Evolutionary conservation across 2,113 vertebrate genomes (phyloP).

Genomic region (Hippocampus barbouri): DNA sequence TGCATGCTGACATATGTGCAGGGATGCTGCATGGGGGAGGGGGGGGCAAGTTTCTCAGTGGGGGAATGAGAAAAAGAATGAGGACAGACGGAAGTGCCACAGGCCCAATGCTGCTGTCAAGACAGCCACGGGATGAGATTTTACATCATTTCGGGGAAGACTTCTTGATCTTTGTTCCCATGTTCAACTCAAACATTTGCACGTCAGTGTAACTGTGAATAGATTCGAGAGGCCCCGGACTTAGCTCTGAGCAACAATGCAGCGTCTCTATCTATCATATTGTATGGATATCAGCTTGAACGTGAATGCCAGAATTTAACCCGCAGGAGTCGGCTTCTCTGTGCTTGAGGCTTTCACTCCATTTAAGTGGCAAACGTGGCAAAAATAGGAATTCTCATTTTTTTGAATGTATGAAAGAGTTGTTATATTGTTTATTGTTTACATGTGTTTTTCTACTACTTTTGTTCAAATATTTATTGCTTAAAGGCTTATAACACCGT

Average conservation of each 20-base stretch:
- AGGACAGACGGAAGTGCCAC: constrained; percentile 50
- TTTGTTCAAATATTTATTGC: too few relatives aligned
- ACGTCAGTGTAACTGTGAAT: constrained; percentile 28
- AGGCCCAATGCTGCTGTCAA: constrained; percentile 41
- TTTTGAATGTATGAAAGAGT: background rate
- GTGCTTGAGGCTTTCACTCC: constrained; percentile 38
- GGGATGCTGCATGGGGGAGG: constrained; percentile 23
- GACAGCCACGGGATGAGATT: constrained; percentile 34
- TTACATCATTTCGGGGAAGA: constrained; percentile 29
- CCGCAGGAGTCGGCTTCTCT: constrained; percentile 14
- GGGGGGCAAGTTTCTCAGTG: constrained; percentile 45
- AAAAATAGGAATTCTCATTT: background rate
- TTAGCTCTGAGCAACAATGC: constrained; percentile 21
- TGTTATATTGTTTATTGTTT: too few relatives aligned
- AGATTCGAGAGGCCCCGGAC: constrained; percentile 17
- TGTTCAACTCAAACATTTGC: constrained; percentile 17
- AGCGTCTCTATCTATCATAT: constrained; percentile 25
- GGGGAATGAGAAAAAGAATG: constrained; percentile 21
- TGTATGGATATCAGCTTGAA: constrained; percentile 20
- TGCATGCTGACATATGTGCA: constrained; percentile 38
- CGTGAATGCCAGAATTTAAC: constrained; percentile 26
- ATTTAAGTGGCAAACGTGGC: constrained; percentile 13
- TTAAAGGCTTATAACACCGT: too few relatives aligned
- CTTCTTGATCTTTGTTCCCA: constrained; percentile 25
- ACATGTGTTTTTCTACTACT: too few relatives aligned